Percentiles rank a stretch among this genome's conserved stretches.
Conservation (phyloP, 2,888 invertebrate genomes). For the Yponomeuta malinellus region DNA sequence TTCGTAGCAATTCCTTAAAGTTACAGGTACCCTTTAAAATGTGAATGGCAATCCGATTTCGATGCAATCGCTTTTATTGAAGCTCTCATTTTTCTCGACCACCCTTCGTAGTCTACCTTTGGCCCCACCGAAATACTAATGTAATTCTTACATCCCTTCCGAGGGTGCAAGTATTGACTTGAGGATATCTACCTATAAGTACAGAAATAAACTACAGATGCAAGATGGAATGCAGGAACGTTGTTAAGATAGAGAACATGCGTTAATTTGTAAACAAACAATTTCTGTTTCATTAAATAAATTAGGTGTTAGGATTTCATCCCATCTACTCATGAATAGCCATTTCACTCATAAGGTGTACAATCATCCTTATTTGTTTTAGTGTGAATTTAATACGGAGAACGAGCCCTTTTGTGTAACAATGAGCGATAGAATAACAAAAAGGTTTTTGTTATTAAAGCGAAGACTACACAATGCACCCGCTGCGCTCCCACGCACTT, state of each 20-base stretch:
- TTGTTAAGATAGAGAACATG: not conserved
- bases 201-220: slow-evolving; percentile 41
- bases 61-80: slow-evolving; percentile 1
- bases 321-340: slow-evolving; percentile 29
- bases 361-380: slow-evolving; percentile 14
- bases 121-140: slow-evolving; percentile 35
- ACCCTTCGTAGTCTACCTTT: not conserved
- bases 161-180: slow-evolving; percentile 24
- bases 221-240: not conserved
- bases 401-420: slow-evolving; percentile 55
- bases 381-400: slow-evolving; percentile 57
- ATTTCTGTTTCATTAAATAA: not conserved
- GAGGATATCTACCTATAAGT: slow-evolving; percentile 31
- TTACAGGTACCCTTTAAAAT: not conserved
- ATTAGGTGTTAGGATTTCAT: not conserved
- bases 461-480: slow-evolving; percentile 54
- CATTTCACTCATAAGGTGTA: slow-evolving; percentile 24
- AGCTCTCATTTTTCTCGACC: not conserved
- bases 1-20: not conserved
- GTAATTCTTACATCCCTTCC: slow-evolving; percentile 47
- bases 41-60: not conserved
- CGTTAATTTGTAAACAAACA: slow-evolving; percentile 2
- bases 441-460: slow-evolving; percentile 45
- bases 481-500: slow-evolving; percentile 58
- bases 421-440: slow-evolving; percentile 65